Evolutionary conservation across 1,140 invertebrate genomes (phyloP), one percentile per base, ranked within the genome.

Genomic region (Pristionchus pacificus): DNA sequence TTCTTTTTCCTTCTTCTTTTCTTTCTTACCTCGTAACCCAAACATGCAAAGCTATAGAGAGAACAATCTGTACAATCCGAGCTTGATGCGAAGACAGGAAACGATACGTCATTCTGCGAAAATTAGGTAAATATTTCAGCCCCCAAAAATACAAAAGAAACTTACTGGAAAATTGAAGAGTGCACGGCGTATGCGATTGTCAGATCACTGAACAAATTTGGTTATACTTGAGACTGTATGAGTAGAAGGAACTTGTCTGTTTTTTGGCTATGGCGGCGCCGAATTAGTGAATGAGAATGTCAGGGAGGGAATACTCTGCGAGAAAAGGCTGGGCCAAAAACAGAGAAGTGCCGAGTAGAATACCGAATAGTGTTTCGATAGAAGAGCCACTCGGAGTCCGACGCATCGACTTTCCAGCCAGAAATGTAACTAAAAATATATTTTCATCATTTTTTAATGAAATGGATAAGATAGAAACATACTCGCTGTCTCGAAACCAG

Each of bases 401-500:
- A 68, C 32, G 38, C 27, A 29, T 75, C 74, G 30, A 58, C 60
- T 65, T 74, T 62, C 19, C 15, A 59, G 38, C 64, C 74, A 27
- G 27, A 2, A 1, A 75, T 2, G 49, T 76, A 76, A 33, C 74
- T 74, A 61, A 68, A 68, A 61, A 14, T 10, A 68, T 27, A 19
- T 32, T 66, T 31, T 28, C 14, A 15, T 15, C 25, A 74, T 15
- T 2, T 66, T 24, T 27, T 14, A 65, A 19, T 61, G 38, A 2
- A n/a, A 70, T 15, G 15, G 2, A 71, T 13, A 25, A 71, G 19
- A 0, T 31, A n/a, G 14, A 27, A 19, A 33, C 64, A 31, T 14
- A 74, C 72, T 55, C n/a, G 66, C 72, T 75, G 55, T 75, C 66
- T 33, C 38, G 49, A 24, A 76, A 49, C 68, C 69, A 75, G 30